Evolutionary conservation across 37 sponge, comb jelly and placozoan genomes (phyloP), one percentile per base, ranked within the genome.

Genomic region (Theonella swinhoei): DNA sequence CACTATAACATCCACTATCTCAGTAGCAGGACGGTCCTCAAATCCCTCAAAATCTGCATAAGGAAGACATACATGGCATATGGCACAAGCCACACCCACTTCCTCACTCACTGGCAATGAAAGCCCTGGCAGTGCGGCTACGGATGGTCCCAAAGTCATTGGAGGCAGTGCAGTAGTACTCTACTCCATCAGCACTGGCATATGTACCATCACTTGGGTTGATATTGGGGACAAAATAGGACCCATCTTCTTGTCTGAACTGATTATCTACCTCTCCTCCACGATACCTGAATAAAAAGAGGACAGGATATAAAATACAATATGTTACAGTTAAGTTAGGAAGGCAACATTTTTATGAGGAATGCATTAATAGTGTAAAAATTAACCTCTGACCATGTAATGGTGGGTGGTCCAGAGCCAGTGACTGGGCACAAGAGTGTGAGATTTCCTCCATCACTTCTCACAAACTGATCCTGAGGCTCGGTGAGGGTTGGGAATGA

Each of bases 101-200:
- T 47, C 14, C 54, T 14, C 54, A 17, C 89, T 78, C 65, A 88
- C 89, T 63, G 64, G 89, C 66, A 66, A 67, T 71, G 17, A 28
- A 22, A 33, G 82, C 83, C 0, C 20, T 82, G 29, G 64, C 79
- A n/a, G 65, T 64, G 39, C 83, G 68, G 41, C 89, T 88, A n/a
- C 83, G 47, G 78, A 88, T 72, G 42, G 72, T 77, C 1, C 89
- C 89, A 61, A 90, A 39, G 19, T 42, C 66, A 59, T 79, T 89
- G 62, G 39, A 72, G 42, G 86, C 91, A 17, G 31, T 19, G 75
- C 91, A 90, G 77, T 80, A 68, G 47, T 85, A 90, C 42, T 29
- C 67, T 25, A 84, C 64, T 41, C 90, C 90, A 36, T 17, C 67
- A 22, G 20, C 3, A 64, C 43, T 76, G 35, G 86, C 86, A 80